phyloP scores from a whole-genome alignment of 2,888 invertebrate species.

The Sthenelais limicola region DNA sequence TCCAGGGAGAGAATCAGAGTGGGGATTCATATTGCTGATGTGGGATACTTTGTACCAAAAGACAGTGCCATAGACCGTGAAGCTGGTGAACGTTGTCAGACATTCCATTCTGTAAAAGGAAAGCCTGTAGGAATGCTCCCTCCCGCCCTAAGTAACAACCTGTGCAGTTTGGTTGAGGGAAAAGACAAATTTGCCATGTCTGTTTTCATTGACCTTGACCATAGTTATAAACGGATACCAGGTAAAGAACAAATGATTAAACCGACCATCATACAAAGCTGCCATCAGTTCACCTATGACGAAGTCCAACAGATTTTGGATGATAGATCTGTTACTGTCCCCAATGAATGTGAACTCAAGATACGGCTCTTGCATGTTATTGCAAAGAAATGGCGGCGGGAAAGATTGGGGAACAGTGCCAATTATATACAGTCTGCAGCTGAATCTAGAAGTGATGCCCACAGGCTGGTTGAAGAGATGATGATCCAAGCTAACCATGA shows the following conservation, averaged over 20 bases:
- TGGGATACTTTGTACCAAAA: slow-evolving; percentile 43
- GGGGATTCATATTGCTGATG: slow-evolving; percentile 52
- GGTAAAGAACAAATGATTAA: neutral
- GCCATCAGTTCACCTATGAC: slow-evolving; percentile 6
- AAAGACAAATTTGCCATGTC: slow-evolving; percentile 45
- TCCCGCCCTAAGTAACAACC: slow-evolving; percentile 28
- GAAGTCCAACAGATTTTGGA: slow-evolving; percentile 9
- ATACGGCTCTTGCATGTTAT: neutral
- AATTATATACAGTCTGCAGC: neutral
- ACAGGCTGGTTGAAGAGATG: slow-evolving; percentile 39
- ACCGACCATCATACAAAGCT: slow-evolving; percentile 78
- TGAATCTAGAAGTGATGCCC: neutral
- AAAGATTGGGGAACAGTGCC: slow-evolving; percentile 11
- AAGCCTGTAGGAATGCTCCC: slow-evolving; percentile 47
- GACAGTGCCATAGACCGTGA: slow-evolving; percentile 40
- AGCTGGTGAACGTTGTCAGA: slow-evolving; percentile 42
- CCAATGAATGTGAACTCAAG: neutral
- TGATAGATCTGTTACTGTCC: neutral
- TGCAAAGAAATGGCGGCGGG: slow-evolving; percentile 4
- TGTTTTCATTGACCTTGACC: slow-evolving; percentile 35
- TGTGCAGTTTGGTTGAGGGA: slow-evolving; percentile 44
- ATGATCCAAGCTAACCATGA: slow-evolving; percentile 37
- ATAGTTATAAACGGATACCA: neutral
- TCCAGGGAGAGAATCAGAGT: neutral
- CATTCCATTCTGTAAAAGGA: slow-evolving; percentile 42